These are phyloP conservation scores for Crocodylus rhombifer DNA, from an alignment of 2,797 vertebrate species.

Conservation along the genomic window DNA sequence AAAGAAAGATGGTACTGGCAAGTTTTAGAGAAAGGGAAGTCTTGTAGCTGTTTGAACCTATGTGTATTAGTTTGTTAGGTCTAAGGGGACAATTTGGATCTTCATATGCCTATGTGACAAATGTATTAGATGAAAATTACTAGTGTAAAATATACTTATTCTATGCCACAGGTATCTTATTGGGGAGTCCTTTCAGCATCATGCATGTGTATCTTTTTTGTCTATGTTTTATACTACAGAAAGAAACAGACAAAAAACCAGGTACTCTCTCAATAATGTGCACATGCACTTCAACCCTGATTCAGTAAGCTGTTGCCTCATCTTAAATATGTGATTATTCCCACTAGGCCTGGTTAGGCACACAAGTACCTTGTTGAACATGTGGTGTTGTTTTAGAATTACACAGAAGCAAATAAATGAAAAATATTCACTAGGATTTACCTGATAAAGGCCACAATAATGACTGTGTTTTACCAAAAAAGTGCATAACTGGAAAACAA, in stretches of 20 bases:
- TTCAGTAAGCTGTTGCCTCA: neutral
- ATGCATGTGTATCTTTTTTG: neutral
- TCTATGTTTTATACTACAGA: neutral
- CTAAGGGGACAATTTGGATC: neutral
- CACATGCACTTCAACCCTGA: neutral
- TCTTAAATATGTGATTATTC: neutral
- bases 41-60: neutral
- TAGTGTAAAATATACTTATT: accelerated
- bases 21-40: neutral
- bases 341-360: neutral
- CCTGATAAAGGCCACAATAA: neutral
- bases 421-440: neutral
- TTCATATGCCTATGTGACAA: neutral
- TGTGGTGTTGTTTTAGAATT: neutral
- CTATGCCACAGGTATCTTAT: neutral
- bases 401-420: neutral
- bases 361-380: neutral
- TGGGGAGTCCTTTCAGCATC: neutral
- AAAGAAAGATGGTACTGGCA: neutral
- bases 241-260: neutral
- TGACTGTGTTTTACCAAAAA: neutral
- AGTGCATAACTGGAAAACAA: neutral
- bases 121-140: neutral
- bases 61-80: neutral
- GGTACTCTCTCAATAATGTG: neutral